Evolutionary conservation across 2,797 vertebrate species (phyloP).

Genomic region (Syncerus caffer): DNA sequence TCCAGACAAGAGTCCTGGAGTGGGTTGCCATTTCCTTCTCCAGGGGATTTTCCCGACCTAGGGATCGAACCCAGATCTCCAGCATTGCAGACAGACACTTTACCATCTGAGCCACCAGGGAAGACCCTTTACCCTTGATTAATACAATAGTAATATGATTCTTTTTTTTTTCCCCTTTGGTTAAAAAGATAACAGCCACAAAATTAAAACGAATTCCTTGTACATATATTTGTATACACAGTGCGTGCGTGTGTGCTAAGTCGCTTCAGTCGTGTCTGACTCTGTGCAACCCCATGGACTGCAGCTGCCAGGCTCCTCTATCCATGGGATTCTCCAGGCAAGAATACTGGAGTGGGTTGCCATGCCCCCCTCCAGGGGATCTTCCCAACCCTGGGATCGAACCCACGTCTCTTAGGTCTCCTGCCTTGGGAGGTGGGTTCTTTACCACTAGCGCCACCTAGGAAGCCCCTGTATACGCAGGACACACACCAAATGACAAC

Average conservation of each 20-base stretch:
- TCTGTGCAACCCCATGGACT: not conserved
- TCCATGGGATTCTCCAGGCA: not conserved
- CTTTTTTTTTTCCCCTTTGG: not conserved
- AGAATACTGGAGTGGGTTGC: not conserved
- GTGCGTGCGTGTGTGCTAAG: not conserved
- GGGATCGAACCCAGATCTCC: no score
- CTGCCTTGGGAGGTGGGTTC: not conserved
- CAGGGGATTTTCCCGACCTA: no score
- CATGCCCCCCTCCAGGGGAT: not conserved
- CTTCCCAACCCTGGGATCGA: not conserved
- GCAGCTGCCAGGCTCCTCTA: not conserved
- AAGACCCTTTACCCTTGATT: not conserved
- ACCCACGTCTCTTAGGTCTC: not conserved
- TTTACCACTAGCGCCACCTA: not conserved
- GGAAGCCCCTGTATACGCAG: not conserved
- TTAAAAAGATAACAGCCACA: not conserved
- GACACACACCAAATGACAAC: not conserved
- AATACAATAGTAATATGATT: not conserved
- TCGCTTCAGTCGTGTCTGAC: not conserved
- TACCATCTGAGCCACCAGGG: no score
- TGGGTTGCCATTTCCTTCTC: no score
- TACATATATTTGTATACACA: not conserved
- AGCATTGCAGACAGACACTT: no score
- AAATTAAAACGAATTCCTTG: not conserved
- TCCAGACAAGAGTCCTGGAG: no score